phyloP scores from a whole-genome alignment of 2,113 vertebrate genomes.

The Dinomys branickii region DNA sequence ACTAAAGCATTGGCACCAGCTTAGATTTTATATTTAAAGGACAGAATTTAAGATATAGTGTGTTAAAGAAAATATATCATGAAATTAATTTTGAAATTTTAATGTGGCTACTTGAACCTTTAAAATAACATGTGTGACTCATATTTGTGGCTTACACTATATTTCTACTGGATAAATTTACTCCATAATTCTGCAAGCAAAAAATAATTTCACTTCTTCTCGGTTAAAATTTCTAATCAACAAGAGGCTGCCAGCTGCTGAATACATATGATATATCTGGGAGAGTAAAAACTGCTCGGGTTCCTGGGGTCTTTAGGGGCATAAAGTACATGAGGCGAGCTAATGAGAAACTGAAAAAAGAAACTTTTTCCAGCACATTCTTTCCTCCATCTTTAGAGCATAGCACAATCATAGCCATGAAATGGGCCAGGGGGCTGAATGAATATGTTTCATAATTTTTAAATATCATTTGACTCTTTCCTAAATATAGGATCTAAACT shows the following conservation, averaged over 20 bases:
- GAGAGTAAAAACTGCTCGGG: neutral
- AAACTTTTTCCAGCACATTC: neutral
- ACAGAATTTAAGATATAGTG: neutral
- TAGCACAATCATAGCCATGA: neutral
- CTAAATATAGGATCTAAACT: constrained; percentile 37
- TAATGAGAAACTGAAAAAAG: neutral
- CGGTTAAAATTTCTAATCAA: neutral
- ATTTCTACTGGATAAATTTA: neutral
- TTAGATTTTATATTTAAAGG: neutral
- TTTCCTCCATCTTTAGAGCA: neutral
- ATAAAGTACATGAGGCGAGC: neutral
- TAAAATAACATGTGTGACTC: neutral
- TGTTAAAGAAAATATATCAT: constrained; percentile 27
- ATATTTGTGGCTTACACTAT: neutral
- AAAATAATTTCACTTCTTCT: neutral
- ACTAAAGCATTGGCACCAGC: neutral
- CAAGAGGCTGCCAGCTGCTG: neutral
- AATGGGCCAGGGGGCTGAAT: neutral
- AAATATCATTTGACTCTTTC: constrained; percentile 8
- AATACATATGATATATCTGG: neutral
- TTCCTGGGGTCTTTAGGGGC: neutral
- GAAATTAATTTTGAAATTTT: constrained; percentile 13
- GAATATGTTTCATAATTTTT: constrained; percentile 36
- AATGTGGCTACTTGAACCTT: neutral
- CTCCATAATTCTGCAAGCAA: neutral